Conservation (phyloP, 2,113 vertebrate species). For the Gracilinanus agilis region DNA sequence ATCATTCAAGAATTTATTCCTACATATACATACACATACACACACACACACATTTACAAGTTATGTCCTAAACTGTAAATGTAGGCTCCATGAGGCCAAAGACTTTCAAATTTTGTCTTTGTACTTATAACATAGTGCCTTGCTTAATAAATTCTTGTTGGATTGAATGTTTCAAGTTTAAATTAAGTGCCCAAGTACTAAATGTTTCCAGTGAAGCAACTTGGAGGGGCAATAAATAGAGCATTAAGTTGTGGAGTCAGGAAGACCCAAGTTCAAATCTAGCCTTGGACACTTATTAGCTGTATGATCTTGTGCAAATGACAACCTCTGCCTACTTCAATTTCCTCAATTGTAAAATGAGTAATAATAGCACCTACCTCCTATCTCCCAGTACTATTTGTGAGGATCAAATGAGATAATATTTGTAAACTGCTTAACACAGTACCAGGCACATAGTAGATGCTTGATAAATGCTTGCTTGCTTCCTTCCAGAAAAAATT, state of each 20-base stretch:
- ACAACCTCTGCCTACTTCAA: background rate
- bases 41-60: background rate
- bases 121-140: background rate
- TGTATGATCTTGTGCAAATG: too few species aligned
- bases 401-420: background rate
- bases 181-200: background rate
- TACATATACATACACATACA: background rate
- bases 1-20: background rate
- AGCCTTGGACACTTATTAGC: background rate
- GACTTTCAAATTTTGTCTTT: background rate
- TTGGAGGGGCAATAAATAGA: background rate
- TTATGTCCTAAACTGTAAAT: background rate
- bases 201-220: background rate
- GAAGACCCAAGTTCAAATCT: background rate
- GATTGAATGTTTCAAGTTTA: background rate
- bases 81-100: background rate
- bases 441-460: background rate
- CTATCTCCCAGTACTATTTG: background rate
- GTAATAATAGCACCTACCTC: background rate
- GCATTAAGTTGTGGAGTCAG: background rate
- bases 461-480: background rate
- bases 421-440: background rate
- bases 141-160: background rate
- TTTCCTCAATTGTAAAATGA: background rate
- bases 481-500: background rate